Evolutionary conservation across 2,113 vertebrate genomes (phyloP).

Genomic region (Ivindomyrus marchei): DNA sequence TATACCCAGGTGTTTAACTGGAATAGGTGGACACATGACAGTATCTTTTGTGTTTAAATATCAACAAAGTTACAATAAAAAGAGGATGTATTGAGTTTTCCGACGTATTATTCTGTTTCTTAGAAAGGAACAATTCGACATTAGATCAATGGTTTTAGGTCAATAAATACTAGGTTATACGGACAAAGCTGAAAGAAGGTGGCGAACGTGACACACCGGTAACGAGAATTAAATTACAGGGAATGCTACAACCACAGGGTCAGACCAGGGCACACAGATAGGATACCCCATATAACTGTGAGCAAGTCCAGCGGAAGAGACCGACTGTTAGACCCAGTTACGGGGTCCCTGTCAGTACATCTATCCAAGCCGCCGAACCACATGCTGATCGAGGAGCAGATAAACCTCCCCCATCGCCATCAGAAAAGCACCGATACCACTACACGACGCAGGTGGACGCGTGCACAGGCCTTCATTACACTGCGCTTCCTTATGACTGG

Average conservation of each 20-base stretch:
- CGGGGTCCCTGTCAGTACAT: neutral
- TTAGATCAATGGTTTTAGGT: neutral
- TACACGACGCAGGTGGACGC: neutral
- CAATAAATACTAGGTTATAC: neutral
- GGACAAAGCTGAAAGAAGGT: neutral
- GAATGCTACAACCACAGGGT: neutral
- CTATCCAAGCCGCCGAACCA: neutral
- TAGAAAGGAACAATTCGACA: neutral
- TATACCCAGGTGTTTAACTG: neutral
- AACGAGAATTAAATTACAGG: neutral
- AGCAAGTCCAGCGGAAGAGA: neutral
- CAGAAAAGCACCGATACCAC: neutral
- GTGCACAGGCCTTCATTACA: neutral
- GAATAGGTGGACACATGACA: neutral
- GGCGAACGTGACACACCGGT: neutral
- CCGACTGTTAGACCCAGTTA: neutral
- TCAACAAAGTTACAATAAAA: neutral
- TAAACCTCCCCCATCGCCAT: neutral
- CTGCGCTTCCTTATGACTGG: neutral
- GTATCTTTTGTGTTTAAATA: neutral
- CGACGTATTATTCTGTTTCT: neutral
- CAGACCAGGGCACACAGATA: neutral
- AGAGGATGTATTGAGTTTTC: neutral
- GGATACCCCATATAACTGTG: neutral
- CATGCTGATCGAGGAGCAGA: neutral